Evolutionary conservation across 2,113 vertebrate species (phyloP).

Genomic region (chimpanzee (Pan troglodytes)): NHGRI_mPanTro3-v2.1_pri NC_072416.2:63703501-63704000

Average conservation of each 20-base stretch:
- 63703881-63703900: not conserved
- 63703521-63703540: not conserved
- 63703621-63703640: not conserved
- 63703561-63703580: not conserved
- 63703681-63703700: not conserved
- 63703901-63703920: not conserved
- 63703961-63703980: accelerated
- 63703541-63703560: not conserved
- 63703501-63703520: not conserved
- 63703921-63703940: not conserved
- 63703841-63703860: not conserved
- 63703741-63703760: not conserved
- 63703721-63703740: not conserved
- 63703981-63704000: accelerated
- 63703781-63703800: not conserved
- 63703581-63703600: not conserved
- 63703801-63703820: too few species aligned
- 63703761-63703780: not conserved
- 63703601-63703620: not conserved
- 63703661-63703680: not conserved
- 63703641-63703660: not conserved
- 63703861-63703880: not conserved
- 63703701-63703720: too few species aligned
- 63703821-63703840: not conserved
- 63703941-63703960: not conserved